A percentile compares a stretch with the other conserved stretches of the same genome.
Evolutionary conservation across 2,888 invertebrate species (phyloP).

Genomic region (Malachius bipustulatus): DNA sequence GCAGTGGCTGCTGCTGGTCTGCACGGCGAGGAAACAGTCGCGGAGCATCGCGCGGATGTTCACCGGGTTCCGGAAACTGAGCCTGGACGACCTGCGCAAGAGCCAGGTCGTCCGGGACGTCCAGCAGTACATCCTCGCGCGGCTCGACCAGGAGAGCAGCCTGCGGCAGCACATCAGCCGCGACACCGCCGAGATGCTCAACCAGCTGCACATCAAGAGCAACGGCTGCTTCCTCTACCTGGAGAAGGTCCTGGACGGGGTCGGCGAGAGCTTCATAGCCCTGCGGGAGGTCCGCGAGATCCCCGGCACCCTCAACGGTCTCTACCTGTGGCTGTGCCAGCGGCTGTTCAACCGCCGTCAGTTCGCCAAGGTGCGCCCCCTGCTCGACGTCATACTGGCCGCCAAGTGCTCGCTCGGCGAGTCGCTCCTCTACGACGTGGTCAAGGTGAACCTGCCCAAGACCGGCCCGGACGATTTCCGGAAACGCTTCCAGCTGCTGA

Average conservation of each 20-base stretch:
- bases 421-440: conserved; percentile 67
- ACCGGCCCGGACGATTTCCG: conserved; percentile 73
- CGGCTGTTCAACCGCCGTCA: conserved; percentile 80
- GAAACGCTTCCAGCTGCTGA: conserved; percentile 61
- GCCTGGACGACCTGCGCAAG: conserved; percentile 80
- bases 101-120: conserved; percentile 88
- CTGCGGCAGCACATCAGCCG: conserved; percentile 79
- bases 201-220: conserved; percentile 90
- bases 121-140: conserved; percentile 84
- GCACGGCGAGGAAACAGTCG: conserved; percentile 77
- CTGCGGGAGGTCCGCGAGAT: conserved; percentile 85
- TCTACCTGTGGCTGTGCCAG: conserved; percentile 92
- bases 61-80: conserved; percentile 80
- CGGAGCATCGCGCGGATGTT: conserved; percentile 73
- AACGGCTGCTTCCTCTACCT: conserved; percentile 85
- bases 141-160: conserved; percentile 81
- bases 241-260: conserved; percentile 81
- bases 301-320: conserved; percentile 87
- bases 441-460: conserved; percentile 65
- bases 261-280: conserved; percentile 86
- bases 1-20: conserved; percentile 83
- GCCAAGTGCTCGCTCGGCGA: conserved; percentile 76
- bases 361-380: conserved; percentile 74
- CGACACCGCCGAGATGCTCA: conserved; percentile 88
- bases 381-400: conserved; percentile 79